Percentiles rank a stretch among this genome's conserved stretches.
These are phyloP conservation scores for Columba janthina DNA, from an alignment of 2,113 vertebrate species.

Conservation along the genomic window DNA sequence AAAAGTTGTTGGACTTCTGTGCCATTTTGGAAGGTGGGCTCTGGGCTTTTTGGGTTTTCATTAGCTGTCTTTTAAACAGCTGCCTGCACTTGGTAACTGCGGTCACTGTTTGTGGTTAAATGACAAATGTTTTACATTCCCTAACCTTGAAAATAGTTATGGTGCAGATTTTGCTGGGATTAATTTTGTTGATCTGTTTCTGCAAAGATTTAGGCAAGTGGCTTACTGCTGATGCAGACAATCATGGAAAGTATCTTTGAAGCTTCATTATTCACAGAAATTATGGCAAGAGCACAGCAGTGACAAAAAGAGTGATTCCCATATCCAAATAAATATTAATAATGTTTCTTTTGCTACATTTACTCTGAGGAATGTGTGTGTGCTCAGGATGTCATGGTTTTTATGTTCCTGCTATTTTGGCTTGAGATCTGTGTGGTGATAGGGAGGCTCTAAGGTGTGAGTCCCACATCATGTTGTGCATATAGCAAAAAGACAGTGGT, in stretches of 20 bases:
- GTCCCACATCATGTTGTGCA: not conserved
- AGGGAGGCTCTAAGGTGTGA: not conserved
- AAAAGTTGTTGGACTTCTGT: not conserved
- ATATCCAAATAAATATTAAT: not conserved
- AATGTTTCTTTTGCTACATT: not conserved
- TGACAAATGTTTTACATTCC: slow-evolving; percentile 30
- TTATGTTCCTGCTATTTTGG: not conserved
- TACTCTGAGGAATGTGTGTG: not conserved
- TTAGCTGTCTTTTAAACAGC: not conserved
- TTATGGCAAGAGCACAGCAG: not conserved
- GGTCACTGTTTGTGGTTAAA: not conserved
- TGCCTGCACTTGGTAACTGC: not conserved
- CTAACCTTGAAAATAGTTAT: slow-evolving; percentile 1
- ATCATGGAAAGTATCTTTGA: not conserved
- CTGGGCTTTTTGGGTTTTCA: not conserved
- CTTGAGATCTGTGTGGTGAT: not conserved
- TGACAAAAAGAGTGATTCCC: not conserved
- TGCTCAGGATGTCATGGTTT: not conserved
- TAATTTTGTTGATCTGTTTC: slow-evolving; percentile 31
- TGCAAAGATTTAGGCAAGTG: not conserved
- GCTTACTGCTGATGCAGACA: slow-evolving; percentile 26
- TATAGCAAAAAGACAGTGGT: not conserved
- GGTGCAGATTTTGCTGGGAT: slow-evolving; percentile 17
- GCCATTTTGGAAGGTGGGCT: not conserved
- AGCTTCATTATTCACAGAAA: slow-evolving; percentile 7